Base-by-base conservation (phyloP, 1,140 invertebrate genomes). In the Brachionus paranguensis region DNA sequence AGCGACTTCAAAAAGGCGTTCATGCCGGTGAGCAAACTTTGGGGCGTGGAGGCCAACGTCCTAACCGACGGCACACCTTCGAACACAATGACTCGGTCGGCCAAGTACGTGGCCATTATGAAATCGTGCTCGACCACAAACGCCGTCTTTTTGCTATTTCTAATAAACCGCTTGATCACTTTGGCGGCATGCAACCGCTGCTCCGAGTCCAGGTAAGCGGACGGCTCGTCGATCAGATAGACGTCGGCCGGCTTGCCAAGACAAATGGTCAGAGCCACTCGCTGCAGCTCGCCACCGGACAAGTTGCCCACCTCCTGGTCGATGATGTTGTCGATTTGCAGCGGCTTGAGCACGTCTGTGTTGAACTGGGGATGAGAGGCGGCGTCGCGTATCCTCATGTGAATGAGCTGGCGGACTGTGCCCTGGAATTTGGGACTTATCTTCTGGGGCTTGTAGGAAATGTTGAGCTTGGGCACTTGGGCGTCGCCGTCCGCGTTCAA, bases 111-210 rank as follows among this genome's bases (percentile, higher is more conserved):
- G 2, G 97, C 96, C 98, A 99, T 99, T 79, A 99, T 99, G 88
- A 99, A 99, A 92, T 99, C 98, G 93, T 99, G 98, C 92, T 99
- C 98, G 0, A 99, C 98, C 37, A 99, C 94, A 90, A 99, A 99
- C 37, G 96, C 98, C 33, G 97, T 99, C 89, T 98, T 97, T 91
- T 99, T 99, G 0, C 97, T 95, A 88, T 99, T 97, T 50, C 99
- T 91, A 89, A 99, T 98, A 88, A 98, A 99, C 86, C 95, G 92
- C 90, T 98, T 98, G 85, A 99, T 98, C 87, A 99, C 97, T 92
- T 99, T 99, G 85, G 98, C 97, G 83, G 97, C 96, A 84, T 98
- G 95, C 43, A 99, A 92, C 98, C 98, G 97, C 91, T 99, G 98
- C 88, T 99, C 98, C 7, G 98, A 99, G 91, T 99, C 98, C 83